Base-by-base conservation (phyloP, 2,888 invertebrate genomes). In the Epistrophella euchroma region DNA sequence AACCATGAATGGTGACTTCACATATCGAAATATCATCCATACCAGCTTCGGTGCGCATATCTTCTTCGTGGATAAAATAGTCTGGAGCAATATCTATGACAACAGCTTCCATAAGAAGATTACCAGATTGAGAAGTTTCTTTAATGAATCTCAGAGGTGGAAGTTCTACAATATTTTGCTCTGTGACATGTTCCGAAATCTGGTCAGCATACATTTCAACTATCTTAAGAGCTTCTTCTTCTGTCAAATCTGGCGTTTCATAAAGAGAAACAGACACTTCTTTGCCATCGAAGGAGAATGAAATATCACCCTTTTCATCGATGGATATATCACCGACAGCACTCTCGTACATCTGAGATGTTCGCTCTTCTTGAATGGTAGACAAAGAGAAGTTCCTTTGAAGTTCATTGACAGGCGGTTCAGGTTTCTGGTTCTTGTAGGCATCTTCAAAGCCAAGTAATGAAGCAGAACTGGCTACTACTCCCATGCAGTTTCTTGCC, bases 201-300 rank as follows among this genome's bases (percentile, higher is more conserved):
- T 98, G 97, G 91, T 98, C 97, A 0, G 98, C 98, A 90, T 97
- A 98, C 97, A 98, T 97, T 94, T 98, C 97, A 0, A 97, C 96
- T 89, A 98, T 97, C 93, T 97, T 96, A 40, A 97, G 93, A 0
- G 97, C 98, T 93, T 98, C 97, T 91, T 97, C 97, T 92, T 98
- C 97, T 0, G 97, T 98, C 66, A 98, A 93, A 92, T 98, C 98
- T 0, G 98, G 98, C 0, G 98, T 98, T 93, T 98, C 98, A 90
- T 97, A 98, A 3, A 98, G 92, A 4, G 97, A 97, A 0, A 97
- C 97, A 0, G 97, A 97, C 0, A 97, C 97, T 93, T 98, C 97
- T 93, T 97, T 97, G 3, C 97, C 97, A 89, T 97, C 97, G 88
- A 98, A 97, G 2, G 97, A 97, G 90, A 97, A 97, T 0, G 97